A percentile compares a stretch with the other conserved stretches of the same genome.
Evolutionary conservation across 2,888 invertebrate genomes (phyloP).

Genomic region (Nineta flava): DNA sequence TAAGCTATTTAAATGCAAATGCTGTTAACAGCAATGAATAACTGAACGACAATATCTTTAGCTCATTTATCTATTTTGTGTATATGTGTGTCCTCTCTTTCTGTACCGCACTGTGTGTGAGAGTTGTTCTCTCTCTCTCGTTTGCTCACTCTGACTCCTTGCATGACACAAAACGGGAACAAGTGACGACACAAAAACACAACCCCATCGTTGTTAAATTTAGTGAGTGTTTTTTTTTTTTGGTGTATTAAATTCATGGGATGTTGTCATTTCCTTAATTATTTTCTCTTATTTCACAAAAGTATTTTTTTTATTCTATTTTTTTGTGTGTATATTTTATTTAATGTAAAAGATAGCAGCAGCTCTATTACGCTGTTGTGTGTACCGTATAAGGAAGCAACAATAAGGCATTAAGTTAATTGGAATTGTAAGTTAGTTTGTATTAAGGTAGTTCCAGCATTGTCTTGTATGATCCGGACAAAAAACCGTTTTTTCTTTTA

Average conservation of each 20-base stretch:
- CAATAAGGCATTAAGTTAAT: too few relatives aligned
- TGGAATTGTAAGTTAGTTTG: not conserved
- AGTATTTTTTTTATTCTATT: not conserved
- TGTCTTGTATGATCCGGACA: too few relatives aligned
- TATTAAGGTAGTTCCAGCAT: too few relatives aligned
- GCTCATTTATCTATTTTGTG: too few relatives aligned
- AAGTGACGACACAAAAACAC: not conserved
- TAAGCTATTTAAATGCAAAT: constrained; percentile 7
- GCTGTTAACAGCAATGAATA: not conserved
- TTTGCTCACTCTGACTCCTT: too few relatives aligned
- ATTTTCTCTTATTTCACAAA: constrained; percentile 2
- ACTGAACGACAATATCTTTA: not conserved
- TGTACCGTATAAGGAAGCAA: not conserved
- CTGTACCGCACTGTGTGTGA: not conserved
- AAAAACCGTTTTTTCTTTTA: too few relatives aligned
- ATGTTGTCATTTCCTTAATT: constrained; percentile 8
- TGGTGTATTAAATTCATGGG: constrained; percentile 3
- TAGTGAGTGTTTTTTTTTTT: too few relatives aligned
- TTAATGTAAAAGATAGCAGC: not conserved
- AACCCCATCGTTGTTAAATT: not conserved
- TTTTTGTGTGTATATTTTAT: not conserved
- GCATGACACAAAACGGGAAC: too few relatives aligned
- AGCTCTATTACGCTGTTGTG: not conserved
- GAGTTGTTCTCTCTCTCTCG: not conserved
- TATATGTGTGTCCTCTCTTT: too few relatives aligned